Evolutionary conservation across 2,113 vertebrate genomes (phyloP).

Genomic region (Mesembrinibis cayennensis): DNA sequence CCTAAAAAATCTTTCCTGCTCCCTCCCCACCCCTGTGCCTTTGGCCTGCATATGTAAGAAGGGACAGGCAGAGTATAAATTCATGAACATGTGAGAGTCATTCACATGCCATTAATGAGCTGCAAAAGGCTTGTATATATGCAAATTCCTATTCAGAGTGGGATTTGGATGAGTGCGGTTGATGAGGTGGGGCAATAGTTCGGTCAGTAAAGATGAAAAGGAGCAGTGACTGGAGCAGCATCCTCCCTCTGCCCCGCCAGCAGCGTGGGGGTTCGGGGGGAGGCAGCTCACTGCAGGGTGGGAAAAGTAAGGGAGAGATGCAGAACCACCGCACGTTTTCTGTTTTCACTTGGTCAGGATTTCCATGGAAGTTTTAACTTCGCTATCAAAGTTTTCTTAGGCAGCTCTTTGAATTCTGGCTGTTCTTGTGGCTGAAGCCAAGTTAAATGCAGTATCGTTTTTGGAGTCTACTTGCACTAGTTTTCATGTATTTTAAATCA

Average conservation of each 20-base stretch:
- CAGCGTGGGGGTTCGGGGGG: background rate
- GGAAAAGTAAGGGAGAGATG: background rate
- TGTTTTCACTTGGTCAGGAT: background rate
- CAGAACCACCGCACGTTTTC: background rate
- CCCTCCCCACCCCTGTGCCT: background rate
- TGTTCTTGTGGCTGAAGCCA: background rate
- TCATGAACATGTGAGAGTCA: background rate
- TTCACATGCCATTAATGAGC: background rate
- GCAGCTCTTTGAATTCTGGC: background rate
- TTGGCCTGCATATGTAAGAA: background rate
- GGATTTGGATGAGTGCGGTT: background rate
- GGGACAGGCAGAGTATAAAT: background rate
- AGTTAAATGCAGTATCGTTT: background rate
- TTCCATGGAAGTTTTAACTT: background rate
- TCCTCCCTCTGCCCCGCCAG: background rate
- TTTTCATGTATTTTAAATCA: slow-evolving; percentile 8
- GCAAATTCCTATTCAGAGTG: background rate
- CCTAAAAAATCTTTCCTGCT: background rate
- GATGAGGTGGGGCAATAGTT: background rate
- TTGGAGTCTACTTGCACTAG: background rate
- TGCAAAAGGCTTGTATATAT: background rate
- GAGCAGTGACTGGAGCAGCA: background rate
- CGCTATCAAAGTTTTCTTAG: background rate
- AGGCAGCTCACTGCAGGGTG: background rate
- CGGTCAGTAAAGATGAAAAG: background rate